A percentile compares a stretch with the other conserved stretches of the same genome.
phyloP scores from a whole-genome alignment of 1,140 invertebrate genomes.

The Anoplophora glabripennis region DNA sequence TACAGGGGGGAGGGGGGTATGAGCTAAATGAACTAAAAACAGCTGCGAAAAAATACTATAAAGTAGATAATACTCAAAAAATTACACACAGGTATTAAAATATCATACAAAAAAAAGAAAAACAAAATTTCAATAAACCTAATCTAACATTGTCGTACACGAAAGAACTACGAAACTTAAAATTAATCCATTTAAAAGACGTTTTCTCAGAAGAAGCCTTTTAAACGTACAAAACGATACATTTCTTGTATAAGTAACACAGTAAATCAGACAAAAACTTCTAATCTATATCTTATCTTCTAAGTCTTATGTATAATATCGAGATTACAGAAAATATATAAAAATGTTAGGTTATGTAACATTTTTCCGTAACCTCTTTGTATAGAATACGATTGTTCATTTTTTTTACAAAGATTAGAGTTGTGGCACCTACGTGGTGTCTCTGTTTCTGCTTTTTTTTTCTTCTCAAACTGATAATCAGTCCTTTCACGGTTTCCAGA shows the following conservation, averaged over 20 bases:
- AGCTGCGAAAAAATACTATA: conserved; percentile 14
- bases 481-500: too few species aligned
- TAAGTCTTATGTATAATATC: conserved; percentile 22
- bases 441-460: neutral
- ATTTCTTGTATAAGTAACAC: conserved; percentile 19
- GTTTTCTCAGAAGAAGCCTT: too few species aligned
- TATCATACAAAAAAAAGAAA: conserved; percentile 7
- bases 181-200: conserved; percentile 14
- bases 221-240: neutral
- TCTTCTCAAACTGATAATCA: too few species aligned
- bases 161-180: conserved; percentile 24
- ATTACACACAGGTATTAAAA: conserved; percentile 6
- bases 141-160: conserved; percentile 27
- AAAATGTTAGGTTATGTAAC: conserved; percentile 11
- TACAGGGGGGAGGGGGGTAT: conserved; percentile 30
- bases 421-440: conserved; percentile 19
- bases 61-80: neutral
- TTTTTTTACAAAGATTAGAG: conserved; percentile 30
- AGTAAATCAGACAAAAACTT: conserved; percentile 21
- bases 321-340: conserved; percentile 14
- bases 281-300: conserved; percentile 11
- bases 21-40: conserved; percentile 8
- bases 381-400: conserved; percentile 30
- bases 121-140: conserved; percentile 17
- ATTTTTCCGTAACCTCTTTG: conserved; percentile 15